Base-by-base conservation (phyloP, 2,797 vertebrate species). In the Sebastes taczanowskii region DNA sequence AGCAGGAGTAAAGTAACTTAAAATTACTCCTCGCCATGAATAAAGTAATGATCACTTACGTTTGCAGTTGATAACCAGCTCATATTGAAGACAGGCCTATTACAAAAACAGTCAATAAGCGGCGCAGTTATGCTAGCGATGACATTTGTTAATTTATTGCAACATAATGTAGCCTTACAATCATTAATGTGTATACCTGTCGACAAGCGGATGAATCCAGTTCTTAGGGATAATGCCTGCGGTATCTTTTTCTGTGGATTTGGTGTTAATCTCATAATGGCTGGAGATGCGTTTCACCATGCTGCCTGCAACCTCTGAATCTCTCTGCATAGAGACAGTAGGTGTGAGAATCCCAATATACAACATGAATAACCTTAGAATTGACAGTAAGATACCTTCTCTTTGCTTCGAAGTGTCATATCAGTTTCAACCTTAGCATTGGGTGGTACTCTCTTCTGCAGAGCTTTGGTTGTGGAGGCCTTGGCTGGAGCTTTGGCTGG, bases 211-310 rank as follows among this genome's bases (percentile, higher is more conserved):
- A 78, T 69, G 79, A 46, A 70, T 79, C 63, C 72, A 77, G 61
- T 1, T 71, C 25, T 69, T 80, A 22, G 23, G 10, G 8, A 34
- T 52, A 3, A 20, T 62, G 73, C 80, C 72, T 30, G 27, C 38
- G 4, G n/a, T 20, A 29, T 60, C 23, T 73, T 89, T 93, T 18
- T 10, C 63, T 61, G 35, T 76, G 42, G 62, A 35, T 34, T 75
- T 25, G 58, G 65, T 65, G 59, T 68, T 83, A 14, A 11, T 81
- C 53, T 92, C 77, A 23, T 96, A 95, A 80, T 83, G 93, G 69
- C 86, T 94, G 3, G 95, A 95, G 82, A 96, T 96, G 30, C 81
- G 81, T 63, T 94, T 94, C 77, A 95, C 91, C 92, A 96, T 94
- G 79, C 71, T 88, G 23, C 86, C 80, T 72, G 92, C 67, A 76